Evolutionary conservation across 2,888 invertebrate genomes (phyloP).

Genomic region (Cephonodes hylas): DNA sequence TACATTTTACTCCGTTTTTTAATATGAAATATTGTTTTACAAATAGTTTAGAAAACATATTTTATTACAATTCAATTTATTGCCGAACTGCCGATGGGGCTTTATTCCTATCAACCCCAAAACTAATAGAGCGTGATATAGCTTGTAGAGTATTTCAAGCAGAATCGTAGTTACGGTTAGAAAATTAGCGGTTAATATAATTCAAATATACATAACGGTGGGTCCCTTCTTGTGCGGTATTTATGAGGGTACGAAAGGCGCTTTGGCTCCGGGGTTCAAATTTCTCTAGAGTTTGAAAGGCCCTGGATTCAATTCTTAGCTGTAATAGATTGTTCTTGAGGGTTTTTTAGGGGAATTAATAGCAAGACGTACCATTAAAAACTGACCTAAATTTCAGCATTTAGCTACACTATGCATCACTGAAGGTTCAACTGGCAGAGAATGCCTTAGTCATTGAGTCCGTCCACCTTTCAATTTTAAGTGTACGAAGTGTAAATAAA

Average conservation of each 20-base stretch:
- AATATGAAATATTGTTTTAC: background rate
- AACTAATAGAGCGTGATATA: background rate
- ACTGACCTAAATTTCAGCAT: no score
- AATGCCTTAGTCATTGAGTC: no score
- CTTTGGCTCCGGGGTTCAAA: no score
- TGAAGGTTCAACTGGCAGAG: no score
- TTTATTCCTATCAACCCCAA: background rate
- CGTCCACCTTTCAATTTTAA: no score
- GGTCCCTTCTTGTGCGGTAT: background rate
- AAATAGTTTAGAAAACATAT: background rate
- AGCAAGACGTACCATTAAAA: no score
- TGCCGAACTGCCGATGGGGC: background rate
- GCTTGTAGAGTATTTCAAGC: background rate
- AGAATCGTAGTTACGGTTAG: background rate
- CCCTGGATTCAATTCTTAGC: no score
- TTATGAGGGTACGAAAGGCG: background rate
- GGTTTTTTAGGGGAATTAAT: no score
- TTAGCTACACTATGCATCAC: no score
- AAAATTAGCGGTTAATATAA: constrained; percentile 7
- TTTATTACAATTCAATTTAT: background rate
- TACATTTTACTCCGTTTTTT: background rate
- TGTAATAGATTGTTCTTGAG: no score
- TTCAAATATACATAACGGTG: constrained; percentile 3
- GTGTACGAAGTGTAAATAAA: no score
- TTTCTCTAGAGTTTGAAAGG: no score